Evolutionary conservation across 2,113 vertebrate genomes (phyloP), one percentile per base, ranked within the genome.

Genomic region (Chionodraco myersi): DNA sequence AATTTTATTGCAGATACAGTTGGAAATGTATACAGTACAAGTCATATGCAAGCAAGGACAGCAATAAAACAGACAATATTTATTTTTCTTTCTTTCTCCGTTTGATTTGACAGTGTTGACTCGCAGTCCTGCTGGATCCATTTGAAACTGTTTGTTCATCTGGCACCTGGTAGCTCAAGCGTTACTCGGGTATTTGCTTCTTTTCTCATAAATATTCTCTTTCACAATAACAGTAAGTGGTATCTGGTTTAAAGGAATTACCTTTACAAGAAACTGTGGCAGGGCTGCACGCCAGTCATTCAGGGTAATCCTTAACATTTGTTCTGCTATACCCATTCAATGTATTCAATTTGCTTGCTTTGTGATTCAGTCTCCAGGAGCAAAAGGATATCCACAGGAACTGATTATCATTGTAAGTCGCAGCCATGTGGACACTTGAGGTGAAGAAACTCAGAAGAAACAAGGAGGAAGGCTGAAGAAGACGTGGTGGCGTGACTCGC

Each of bases 1-100:
- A 14, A 16, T 92, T 41, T 93, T 91, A 90, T 90, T 91, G 88
- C 87, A 89, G 77, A 62, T 88, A 79, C 79, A 86, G 79, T 62
- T 44, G 62, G 58, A 79, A 80, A 85, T 71, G 60, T 67, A 72
- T 69, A 88, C 85, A 85, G 54, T 61, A 68, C 79, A 68, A 49
- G 65, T 79, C 69, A 72, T 48, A 47, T 18, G 72, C 36, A 73
- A 45, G 15, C 62, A 56, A 48, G 5, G 11, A 61, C 12, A 16
- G 63, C 45, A 83, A 65, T 67, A 59, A 58, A 23, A 73, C 8
- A 58, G 23, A 71, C 2, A 10, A 6, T 9, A 11, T 13, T 11
- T 21, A 23, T 65, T 66, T 5, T 21, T 7, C 30, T 26, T 51
- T 26, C 23, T 52, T 10, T 4, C 21, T 10, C 23, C 51, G 11